Evolutionary conservation across 2,888 invertebrate genomes (phyloP).

Genomic region (Cynaeus angustus): DNA sequence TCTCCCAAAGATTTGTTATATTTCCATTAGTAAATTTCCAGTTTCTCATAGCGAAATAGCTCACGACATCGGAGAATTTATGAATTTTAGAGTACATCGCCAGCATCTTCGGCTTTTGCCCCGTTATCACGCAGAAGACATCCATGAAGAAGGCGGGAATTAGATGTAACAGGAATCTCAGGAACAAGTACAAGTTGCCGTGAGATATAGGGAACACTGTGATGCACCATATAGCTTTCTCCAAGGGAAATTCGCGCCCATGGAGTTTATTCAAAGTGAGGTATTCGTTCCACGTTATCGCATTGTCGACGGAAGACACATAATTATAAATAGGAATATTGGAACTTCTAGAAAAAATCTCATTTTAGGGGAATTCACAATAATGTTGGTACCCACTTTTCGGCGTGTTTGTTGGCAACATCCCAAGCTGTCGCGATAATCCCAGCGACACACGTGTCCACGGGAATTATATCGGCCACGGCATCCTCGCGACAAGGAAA

Average conservation of each 20-base stretch:
- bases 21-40: conserved; percentile 83
- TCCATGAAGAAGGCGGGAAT: conserved; percentile 79
- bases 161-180: conserved; percentile 75
- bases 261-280: conserved; percentile 72
- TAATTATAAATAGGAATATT: conserved; percentile 84
- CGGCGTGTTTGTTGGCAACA: conserved; percentile 38
- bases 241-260: conserved; percentile 73
- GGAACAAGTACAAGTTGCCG: conserved; percentile 68
- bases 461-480: conserved; percentile 79
- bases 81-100: conserved; percentile 87
- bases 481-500: conserved; percentile 73
- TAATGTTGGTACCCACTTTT: conserved; percentile 25
- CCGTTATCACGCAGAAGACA: conserved; percentile 70
- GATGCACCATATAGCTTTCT: conserved; percentile 74
- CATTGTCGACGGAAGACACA: conserved; percentile 86
- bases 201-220: conserved; percentile 60
- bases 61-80: conserved; percentile 81
- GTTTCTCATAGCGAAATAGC: conserved; percentile 83
- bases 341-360: conserved; percentile 41
- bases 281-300: conserved; percentile 86
- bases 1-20: conserved; percentile 76
- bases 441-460: conserved; percentile 78
- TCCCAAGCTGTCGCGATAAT: conserved; percentile 77
- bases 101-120: conserved; percentile 76
- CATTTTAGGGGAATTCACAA: conserved; percentile 7